phyloP scores from a whole-genome alignment of 2,888 invertebrate genomes.

The Hydrotaea cyrtoneurina region DNA sequence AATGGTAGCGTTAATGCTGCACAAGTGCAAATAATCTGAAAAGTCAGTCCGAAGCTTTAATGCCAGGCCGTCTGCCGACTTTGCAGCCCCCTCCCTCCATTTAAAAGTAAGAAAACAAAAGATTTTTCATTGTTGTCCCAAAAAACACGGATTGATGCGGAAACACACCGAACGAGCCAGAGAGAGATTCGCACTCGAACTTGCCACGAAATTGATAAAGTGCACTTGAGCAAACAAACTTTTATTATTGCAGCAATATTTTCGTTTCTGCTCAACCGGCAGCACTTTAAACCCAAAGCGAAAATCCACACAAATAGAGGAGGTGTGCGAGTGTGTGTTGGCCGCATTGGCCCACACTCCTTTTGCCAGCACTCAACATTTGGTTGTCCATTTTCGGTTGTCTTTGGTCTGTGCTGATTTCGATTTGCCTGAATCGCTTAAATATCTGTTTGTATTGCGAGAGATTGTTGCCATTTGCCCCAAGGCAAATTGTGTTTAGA shows the following conservation, averaged over 20 bases:
- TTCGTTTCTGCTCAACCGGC: constrained; percentile 56
- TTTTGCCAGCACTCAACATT: not conserved
- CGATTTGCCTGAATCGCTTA: constrained; percentile 41
- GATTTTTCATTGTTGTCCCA: not conserved
- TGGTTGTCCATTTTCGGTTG: not conserved
- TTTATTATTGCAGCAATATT: constrained; percentile 70
- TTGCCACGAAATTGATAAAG: constrained; percentile 78
- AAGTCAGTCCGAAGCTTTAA: constrained; percentile 48
- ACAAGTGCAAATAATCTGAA: constrained; percentile 65
- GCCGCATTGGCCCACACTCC: not conserved
- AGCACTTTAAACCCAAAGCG: not conserved
- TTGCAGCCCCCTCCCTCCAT: not conserved
- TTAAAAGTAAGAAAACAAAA: constrained; percentile 13
- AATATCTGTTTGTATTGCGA: constrained; percentile 12
- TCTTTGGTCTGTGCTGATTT: constrained; percentile 20
- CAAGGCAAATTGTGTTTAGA: constrained; percentile 48
- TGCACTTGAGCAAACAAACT: constrained; percentile 79
- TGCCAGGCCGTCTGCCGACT: not conserved
- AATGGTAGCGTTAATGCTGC: constrained; percentile 63
- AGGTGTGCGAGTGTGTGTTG: not conserved
- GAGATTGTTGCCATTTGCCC: constrained; percentile 61
- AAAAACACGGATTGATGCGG: constrained; percentile 24
- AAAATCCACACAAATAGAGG: not conserved
- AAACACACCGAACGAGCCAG: not conserved
- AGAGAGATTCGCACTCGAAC: not conserved